Conservation (phyloP, 2,888 invertebrate species). For the Torymus aiolomorphi region DNA sequence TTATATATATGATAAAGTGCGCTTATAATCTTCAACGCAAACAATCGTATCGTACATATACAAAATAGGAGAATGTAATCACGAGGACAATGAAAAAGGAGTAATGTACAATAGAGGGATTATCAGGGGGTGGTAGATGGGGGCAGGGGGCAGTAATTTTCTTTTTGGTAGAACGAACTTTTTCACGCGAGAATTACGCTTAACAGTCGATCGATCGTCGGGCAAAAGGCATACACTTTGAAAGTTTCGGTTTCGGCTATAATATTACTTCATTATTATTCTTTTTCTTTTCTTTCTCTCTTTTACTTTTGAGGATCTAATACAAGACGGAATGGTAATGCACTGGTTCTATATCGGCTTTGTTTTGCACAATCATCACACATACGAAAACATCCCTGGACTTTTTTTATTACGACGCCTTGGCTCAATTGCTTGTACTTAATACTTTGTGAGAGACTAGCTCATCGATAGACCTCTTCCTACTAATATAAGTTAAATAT, state of each 20-base stretch:
- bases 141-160: neutral
- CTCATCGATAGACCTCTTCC: conserved; percentile 65
- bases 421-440: conserved; percentile 70
- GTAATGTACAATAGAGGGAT: neutral
- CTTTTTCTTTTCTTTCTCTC: neutral
- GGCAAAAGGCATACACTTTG: conserved; percentile 34
- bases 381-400: conserved; percentile 37
- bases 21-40: conserved; percentile 18
- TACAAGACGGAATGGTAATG: conserved; percentile 58
- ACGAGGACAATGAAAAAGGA: neutral
- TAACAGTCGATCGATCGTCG: conserved; percentile 28
- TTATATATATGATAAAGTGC: conserved; percentile 24
- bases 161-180: conserved; percentile 34
- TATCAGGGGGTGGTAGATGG: too few relatives aligned
- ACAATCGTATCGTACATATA: conserved; percentile 22
- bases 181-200: conserved; percentile 25
- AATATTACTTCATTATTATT: too few relatives aligned
- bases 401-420: conserved; percentile 55
- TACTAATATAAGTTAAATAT: conserved; percentile 58
- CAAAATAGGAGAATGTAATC: neutral
- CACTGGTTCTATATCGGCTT: conserved; percentile 43
- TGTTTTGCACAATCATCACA: conserved; percentile 17
- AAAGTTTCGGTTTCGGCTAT: conserved; percentile 28
- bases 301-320: conserved; percentile 16
- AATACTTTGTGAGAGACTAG: conserved; percentile 69